These are phyloP conservation scores for Empidonax alnorum DNA, from an alignment of 2,113 vertebrate genomes.

Conservation along the genomic window DNA sequence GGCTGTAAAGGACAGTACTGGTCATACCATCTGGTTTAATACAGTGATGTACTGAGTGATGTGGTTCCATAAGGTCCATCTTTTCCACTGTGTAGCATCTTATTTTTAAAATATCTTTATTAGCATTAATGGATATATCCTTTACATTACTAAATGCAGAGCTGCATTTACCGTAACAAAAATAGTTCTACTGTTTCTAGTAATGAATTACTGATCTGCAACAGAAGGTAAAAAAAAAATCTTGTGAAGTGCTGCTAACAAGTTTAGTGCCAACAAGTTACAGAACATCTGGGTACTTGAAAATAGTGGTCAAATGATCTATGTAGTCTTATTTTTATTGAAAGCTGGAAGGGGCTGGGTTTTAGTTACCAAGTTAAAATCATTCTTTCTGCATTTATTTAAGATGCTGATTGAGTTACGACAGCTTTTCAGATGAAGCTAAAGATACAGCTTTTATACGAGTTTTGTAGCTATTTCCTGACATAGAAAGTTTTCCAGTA, in stretches of 20 bases:
- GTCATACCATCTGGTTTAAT: conserved; percentile 9
- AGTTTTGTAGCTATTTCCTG: not conserved
- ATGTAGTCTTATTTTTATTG: not conserved
- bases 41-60: not conserved
- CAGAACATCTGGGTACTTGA: not conserved
- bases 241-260: not conserved
- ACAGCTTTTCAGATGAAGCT: not conserved
- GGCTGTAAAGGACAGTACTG: conserved; percentile 5
- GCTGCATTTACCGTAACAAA: not conserved
- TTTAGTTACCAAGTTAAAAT: not conserved
- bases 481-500: not conserved
- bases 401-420: not conserved
- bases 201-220: not conserved
- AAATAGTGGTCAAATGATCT: not conserved
- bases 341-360: not conserved
- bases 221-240: not conserved
- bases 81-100: not conserved
- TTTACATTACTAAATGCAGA: not conserved
- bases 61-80: not conserved
- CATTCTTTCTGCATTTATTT: not conserved
- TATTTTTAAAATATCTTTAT: not conserved
- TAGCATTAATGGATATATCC: not conserved
- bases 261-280: not conserved
- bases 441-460: not conserved
- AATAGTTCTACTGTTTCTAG: not conserved